Evolutionary conservation across 2,113 vertebrate species (phyloP).

Genomic region (Seriola dumerili): DNA sequence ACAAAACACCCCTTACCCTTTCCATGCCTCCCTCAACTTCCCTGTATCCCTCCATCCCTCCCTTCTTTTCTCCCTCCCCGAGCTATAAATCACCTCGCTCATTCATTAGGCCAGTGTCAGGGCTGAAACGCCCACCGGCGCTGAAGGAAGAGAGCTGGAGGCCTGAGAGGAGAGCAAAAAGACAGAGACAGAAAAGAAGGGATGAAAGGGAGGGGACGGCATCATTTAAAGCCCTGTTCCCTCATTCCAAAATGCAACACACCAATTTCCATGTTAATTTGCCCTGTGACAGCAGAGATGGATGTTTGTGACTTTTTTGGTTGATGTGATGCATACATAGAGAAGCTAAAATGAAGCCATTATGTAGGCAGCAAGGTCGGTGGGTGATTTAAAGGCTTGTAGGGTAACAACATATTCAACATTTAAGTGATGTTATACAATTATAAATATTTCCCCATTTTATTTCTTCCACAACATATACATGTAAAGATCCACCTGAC

Average conservation of each 20-base stretch:
- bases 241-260: conserved; percentile 69
- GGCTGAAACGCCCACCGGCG: conserved; percentile 70
- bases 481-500: background rate
- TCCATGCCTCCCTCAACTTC: conserved; percentile 20
- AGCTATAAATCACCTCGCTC: conserved; percentile 84
- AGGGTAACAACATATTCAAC: conserved; percentile 14
- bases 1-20: conserved; percentile 53
- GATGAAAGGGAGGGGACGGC: conserved; percentile 44
- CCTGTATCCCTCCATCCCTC: conserved; percentile 29
- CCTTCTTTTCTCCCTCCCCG: conserved; percentile 27
- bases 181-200: conserved; percentile 33
- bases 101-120: conserved; percentile 82
- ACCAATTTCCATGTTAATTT: conserved; percentile 86
- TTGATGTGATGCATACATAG: conserved; percentile 69
- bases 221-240: conserved; percentile 43
- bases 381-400: conserved; percentile 14
- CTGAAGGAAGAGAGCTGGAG: conserved; percentile 45
- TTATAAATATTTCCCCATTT: conserved; percentile 12
- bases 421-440: background rate
- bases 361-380: conserved; percentile 30
- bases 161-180: conserved; percentile 39
- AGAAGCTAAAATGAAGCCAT: conserved; percentile 59
- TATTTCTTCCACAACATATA: background rate
- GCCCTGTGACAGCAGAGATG: conserved; percentile 73
- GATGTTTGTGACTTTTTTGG: conserved; percentile 79